Evolutionary conservation across 2,797 vertebrate genomes (phyloP).

Genomic region (Alauda arvensis): DNA sequence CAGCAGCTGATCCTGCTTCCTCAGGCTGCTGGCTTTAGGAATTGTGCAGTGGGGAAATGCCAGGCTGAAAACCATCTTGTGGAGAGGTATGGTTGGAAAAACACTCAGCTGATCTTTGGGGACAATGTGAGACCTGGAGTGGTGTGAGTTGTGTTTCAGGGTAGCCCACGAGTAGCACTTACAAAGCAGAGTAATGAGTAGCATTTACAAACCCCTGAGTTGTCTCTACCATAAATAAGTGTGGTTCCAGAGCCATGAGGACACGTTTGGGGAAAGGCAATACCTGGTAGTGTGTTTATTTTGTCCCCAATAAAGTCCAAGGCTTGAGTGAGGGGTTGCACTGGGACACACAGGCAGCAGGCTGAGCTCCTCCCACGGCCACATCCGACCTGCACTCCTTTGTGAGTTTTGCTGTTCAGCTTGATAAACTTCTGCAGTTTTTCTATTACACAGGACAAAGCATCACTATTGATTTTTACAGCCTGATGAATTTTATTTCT

Average conservation of each 20-base stretch:
- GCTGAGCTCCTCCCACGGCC: not conserved
- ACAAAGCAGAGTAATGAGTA: not conserved
- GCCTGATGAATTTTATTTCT: conserved; percentile 26
- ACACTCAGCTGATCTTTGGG: not conserved
- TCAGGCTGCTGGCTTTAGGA: not conserved
- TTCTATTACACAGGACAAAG: not conserved
- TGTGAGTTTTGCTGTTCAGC: not conserved
- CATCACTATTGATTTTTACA: conserved; percentile 37
- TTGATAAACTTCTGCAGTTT: conserved; percentile 3
- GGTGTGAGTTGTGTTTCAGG: accelerated
- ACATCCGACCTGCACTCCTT: not conserved
- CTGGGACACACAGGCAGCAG: not conserved
- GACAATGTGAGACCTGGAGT: not conserved
- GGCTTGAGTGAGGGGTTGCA: not conserved
- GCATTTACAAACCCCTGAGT: not conserved
- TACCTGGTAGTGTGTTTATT: not conserved
- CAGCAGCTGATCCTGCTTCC: not conserved
- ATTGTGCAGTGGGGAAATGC: not conserved
- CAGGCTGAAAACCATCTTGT: accelerated
- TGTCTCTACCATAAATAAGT: not conserved
- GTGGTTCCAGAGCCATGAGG: not conserved
- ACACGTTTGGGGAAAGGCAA: not conserved
- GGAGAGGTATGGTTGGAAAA: not conserved
- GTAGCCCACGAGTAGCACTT: not conserved
- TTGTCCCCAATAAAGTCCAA: not conserved